Conservation (phyloP, 35 echinoderm and acorn worm genomes). For the Heliocidaris tuberculata region DNA sequence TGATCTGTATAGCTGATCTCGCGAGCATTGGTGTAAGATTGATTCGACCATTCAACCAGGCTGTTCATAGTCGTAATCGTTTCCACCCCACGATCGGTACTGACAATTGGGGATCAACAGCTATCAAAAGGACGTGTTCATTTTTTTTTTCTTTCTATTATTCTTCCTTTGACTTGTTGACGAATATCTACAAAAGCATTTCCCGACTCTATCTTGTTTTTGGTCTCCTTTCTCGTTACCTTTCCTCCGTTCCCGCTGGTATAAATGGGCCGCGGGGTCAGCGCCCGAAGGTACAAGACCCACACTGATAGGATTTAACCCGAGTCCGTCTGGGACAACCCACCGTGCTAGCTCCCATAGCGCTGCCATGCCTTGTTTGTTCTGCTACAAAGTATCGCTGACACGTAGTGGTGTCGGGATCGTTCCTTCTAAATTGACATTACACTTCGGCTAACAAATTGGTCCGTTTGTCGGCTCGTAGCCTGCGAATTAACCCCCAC, state of each 20-base stretch:
- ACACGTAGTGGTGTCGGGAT: conserved; percentile 47
- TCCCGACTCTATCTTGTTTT: neutral
- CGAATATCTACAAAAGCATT: conserved; percentile 3
- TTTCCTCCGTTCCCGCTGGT: neutral
- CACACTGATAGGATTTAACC: conserved; percentile 23
- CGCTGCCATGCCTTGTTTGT: conserved; percentile 4
- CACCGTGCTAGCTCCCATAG: conserved; percentile 6
- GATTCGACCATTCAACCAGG: neutral
- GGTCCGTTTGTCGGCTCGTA: conserved; percentile 47
- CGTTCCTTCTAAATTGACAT: conserved; percentile 35
- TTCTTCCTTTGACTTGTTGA: conserved; percentile 9
- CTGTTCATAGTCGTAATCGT: conserved; percentile 26
- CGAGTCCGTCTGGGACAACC: conserved; percentile 19
- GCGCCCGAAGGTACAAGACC: conserved; percentile 35
- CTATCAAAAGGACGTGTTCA: conserved; percentile 5
- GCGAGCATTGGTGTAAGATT: neutral
- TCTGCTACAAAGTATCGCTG: conserved; percentile 46
- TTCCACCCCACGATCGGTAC: conserved; percentile 16
- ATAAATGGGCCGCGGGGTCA: conserved; percentile 37
- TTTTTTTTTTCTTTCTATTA: conserved; percentile 8
- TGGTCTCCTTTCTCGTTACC: neutral
- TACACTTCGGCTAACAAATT: conserved; percentile 52
- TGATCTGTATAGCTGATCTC: neutral
- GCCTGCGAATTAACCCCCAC: conserved; percentile 40
- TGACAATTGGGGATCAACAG: conserved; percentile 28